Percentiles rank a stretch among this genome's conserved stretches.
These are phyloP conservation scores for Halesus radiatus DNA, from an alignment of 1,140 invertebrate species.

Conservation along the genomic window DNA sequence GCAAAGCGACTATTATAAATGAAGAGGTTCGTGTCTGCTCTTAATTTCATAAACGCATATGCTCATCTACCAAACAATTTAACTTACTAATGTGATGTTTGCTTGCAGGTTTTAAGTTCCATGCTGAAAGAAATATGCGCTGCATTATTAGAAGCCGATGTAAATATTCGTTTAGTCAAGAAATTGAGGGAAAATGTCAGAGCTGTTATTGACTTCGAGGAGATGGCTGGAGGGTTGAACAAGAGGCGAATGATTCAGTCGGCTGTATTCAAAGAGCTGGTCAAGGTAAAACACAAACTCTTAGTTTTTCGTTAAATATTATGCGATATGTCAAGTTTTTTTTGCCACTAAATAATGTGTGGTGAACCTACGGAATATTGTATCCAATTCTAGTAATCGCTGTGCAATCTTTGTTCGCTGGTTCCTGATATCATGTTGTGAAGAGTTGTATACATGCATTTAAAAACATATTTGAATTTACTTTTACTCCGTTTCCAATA, in stretches of 20 bases:
- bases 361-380: too few relatives aligned
- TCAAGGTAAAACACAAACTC: conserved; percentile 79
- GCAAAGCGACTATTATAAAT: conserved; percentile 99
- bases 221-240: conserved; percentile 99
- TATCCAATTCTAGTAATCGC: too few relatives aligned
- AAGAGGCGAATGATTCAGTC: conserved; percentile 99
- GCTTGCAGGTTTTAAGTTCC: conserved; percentile 91
- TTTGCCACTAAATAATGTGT: too few relatives aligned
- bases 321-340: too few relatives aligned
- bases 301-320: too few relatives aligned
- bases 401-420: too few relatives aligned
- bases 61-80: conserved; percentile 49
- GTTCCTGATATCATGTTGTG: too few relatives aligned
- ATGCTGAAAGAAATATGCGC: conserved; percentile 99
- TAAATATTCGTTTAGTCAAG: conserved; percentile 97
- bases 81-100: conserved; percentile 39
- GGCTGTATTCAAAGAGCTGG: conserved; percentile 98
- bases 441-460: too few relatives aligned
- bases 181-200: conserved; percentile 98
- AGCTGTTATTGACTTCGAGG: conserved; percentile 98
- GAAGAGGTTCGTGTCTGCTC: conserved; percentile 82
- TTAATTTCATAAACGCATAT: conserved; percentile 52
- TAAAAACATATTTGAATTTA: too few relatives aligned
- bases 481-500: too few relatives aligned
- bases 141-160: conserved; percentile 98